Evolutionary conservation across 2,888 invertebrate species (phyloP), one percentile per base, ranked within the genome.

Genomic region (Eumacrocentrus americanus): DNA sequence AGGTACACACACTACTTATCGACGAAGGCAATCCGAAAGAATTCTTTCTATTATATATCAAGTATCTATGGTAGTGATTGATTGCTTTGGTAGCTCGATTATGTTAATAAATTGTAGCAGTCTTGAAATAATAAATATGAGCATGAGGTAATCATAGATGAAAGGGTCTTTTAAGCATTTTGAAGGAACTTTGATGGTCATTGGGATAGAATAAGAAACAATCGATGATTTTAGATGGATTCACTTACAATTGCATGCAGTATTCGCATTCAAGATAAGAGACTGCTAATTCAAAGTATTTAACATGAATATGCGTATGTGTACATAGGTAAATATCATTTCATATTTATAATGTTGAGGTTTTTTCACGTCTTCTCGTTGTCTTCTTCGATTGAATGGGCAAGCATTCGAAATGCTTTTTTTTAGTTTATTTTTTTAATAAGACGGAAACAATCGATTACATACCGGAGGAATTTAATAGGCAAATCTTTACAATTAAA

Each of bases 281-380:
- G 76, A 77, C 74, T 76, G 73, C 71, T 71, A 70, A 74, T 73
- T 40, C 66, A 65, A 70, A 75, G 71, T 75, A 76, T 75, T 77
- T 68, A 67, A 71, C 64, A 61, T 62, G 66, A 42, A 50, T 58
- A 42, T 34, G 48, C 42, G 40, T 42, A 29, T 42, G 22, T 58
- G 57, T 79, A 76, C 76, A 79, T 74, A 78, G 73, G 62, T 74
- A 69, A 72, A 71, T 72, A 72, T 57, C 40, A 59, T 48, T 62
- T 62, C 62, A 48, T 50, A 48, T 56, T 56, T 55, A 58, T 29
- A 34, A 25, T 34, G 51, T 42, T 48, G 58, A 40, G 37, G 58
- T 54, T 25, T 20, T 58, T 61, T 56, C 58, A n/a, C 42, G 23
- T 22, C 9, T 12, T 40, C 22, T 25, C 11, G 51, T 58, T 63